Evolutionary conservation across 2,888 invertebrate genomes (phyloP).

Genomic region (Stratiomys singularior): DNA sequence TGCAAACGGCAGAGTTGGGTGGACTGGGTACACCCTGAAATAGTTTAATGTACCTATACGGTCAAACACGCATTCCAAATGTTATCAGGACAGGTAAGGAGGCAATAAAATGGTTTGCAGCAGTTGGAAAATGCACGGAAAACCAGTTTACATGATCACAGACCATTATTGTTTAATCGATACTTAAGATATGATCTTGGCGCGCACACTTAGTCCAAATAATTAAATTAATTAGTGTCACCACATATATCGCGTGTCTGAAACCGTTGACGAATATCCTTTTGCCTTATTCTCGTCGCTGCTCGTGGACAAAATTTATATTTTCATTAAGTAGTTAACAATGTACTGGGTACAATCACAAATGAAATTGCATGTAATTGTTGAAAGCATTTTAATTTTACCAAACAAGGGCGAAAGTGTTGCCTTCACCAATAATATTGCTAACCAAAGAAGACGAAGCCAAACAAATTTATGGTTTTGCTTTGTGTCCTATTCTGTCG

Average conservation of each 20-base stretch:
- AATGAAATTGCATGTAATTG: too few relatives aligned
- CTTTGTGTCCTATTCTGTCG: too few relatives aligned
- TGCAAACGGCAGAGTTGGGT: neutral
- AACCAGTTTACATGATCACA: conserved; percentile 52
- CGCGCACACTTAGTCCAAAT: conserved; percentile 55
- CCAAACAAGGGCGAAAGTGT: too few relatives aligned
- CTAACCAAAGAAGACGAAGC: too few relatives aligned
- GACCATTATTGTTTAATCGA: conserved; percentile 55
- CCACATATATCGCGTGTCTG: conserved; percentile 55
- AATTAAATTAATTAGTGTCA: conserved; percentile 57
- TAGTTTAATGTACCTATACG: neutral
- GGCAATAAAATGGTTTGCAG: conserved; percentile 7
- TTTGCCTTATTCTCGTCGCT: neutral
- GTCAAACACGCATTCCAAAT: neutral
- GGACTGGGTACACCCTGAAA: too few relatives aligned
- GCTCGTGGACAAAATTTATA: too few relatives aligned
- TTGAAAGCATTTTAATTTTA: too few relatives aligned
- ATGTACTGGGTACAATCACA: too few relatives aligned
- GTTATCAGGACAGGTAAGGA: neutral
- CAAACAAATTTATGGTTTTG: too few relatives aligned
- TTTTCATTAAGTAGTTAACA: too few relatives aligned
- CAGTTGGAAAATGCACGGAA: conserved; percentile 26
- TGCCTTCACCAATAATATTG: too few relatives aligned
- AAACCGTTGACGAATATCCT: neutral
- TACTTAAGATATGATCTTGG: conserved; percentile 55